phyloP scores from a whole-genome alignment of 2,797 vertebrate genomes.

The Brotula barbata region DNA sequence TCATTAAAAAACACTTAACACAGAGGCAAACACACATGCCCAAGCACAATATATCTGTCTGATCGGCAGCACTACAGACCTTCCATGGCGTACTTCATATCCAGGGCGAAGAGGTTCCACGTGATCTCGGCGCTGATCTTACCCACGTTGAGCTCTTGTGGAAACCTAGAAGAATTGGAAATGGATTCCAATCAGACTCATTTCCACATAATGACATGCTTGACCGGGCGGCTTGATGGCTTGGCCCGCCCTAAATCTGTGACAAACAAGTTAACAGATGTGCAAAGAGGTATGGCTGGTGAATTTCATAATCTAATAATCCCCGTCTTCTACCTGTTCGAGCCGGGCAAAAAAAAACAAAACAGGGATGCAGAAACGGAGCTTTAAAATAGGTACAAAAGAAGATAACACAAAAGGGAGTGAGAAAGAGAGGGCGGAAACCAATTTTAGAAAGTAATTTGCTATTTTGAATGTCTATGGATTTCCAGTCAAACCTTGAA shows the following conservation, averaged over 20 bases:
- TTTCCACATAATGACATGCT: conserved; percentile 49
- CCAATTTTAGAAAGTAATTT: conserved; percentile 58
- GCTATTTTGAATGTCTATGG: conserved; percentile 64
- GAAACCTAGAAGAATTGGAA: conserved; percentile 86
- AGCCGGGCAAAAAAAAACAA: conserved; percentile 12
- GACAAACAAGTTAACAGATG: conserved; percentile 56
- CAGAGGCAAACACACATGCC: not conserved
- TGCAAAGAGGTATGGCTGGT: conserved; percentile 40
- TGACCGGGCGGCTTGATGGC: conserved; percentile 47
- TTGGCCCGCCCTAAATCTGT: conserved; percentile 42
- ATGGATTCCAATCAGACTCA: conserved; percentile 63
- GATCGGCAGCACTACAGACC: conserved; percentile 79
- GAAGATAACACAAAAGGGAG: conserved; percentile 29
- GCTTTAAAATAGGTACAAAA: conserved; percentile 12
- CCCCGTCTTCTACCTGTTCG: conserved; percentile 2
- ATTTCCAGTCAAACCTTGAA: conserved; percentile 67
- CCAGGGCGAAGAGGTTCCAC: conserved; percentile 93
- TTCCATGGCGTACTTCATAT: conserved; percentile 99
- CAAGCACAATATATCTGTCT: conserved; percentile 12
- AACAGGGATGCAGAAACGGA: not conserved
- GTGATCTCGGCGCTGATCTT: conserved; percentile 92
- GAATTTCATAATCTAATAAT: conserved; percentile 58
- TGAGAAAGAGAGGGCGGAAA: conserved; percentile 20
- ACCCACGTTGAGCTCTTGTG: conserved; percentile 94
- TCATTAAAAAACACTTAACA: not conserved